Base-by-base conservation (phyloP, 2,113 vertebrate species). In the Notarius quadriscutis region DNA sequence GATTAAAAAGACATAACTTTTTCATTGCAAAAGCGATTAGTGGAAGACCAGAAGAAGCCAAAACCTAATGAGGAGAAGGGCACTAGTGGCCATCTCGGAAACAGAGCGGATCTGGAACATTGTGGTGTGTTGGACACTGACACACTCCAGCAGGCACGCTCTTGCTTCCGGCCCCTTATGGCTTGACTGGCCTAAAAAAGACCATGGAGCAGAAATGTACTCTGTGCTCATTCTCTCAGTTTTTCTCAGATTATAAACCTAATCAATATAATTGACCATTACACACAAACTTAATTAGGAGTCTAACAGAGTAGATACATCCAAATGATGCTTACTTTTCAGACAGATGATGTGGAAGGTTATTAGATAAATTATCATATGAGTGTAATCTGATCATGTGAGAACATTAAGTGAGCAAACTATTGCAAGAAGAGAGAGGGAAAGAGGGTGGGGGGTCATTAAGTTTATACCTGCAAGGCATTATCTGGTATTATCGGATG, bases 211-310 rank as follows among this genome's bases (percentile, higher is more conserved):
- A 83, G 50, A 65, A 67, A 87, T 83, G 48, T 53, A n/a, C 71
- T 67, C 41, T 55, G n/a, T 58, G 55, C 30, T 41, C 41, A 74
- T 84, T 18, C 53, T 60, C 27, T 34, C 53, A 63, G 34, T 22
- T 78, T 62, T 81, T 65, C 53, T 51, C 48, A 78, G 89, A 92
- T 93, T 88, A 89, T 91, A 90, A 92, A 93, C 92, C 91, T 92
- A 92, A 93, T 94, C 91, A 93, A 92, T 90, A 91, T 93, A 94
- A 94, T 93, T 94, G 90, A 92, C 93, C 92, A 91, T 92, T 93
- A 95, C 93, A 93, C 91, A 90, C 89, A 93, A 93, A 92, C 88
- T 88, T 87, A 92, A 92, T 93, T 93, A 90, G 84, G 87, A 90
- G 87, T 58, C 55, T 41, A 92, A 89, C 80, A 90, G 51, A 89